These are phyloP conservation scores for Bettongia penicillata DNA, from an alignment of 2,113 vertebrate genomes.

Conservation along the genomic window DNA sequence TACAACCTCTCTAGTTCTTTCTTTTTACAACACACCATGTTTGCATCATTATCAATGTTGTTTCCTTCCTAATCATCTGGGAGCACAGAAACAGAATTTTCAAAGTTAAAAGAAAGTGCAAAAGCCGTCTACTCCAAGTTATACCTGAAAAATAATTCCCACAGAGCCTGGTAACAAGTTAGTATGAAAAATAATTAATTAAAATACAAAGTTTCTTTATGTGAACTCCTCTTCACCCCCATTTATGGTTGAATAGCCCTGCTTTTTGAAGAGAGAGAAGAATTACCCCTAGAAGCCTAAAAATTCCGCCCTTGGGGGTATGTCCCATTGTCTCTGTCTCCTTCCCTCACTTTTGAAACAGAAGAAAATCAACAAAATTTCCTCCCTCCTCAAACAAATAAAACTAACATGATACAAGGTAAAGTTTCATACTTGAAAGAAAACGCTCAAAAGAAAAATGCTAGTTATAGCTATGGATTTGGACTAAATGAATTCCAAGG, in stretches of 20 bases:
- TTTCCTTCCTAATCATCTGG: not conserved
- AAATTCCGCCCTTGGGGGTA: not conserved
- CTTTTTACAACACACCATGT: not conserved
- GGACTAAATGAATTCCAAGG: not conserved
- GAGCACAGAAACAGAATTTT: not conserved
- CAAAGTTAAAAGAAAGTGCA: not conserved
- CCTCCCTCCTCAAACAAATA: not conserved
- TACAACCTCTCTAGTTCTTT: not conserved
- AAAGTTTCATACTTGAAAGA: not conserved
- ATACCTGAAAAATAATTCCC: not conserved
- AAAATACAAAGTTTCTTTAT: not conserved
- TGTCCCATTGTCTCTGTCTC: not conserved
- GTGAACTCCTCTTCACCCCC: not conserved
- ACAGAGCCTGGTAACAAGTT: not conserved
- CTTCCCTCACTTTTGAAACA: not conserved
- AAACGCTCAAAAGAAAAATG: not conserved
- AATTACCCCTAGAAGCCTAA: not conserved
- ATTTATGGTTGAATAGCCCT: not conserved
- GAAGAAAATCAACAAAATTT: not conserved
- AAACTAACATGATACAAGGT: not conserved
- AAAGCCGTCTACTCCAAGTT: not conserved
- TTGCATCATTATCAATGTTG: not conserved
- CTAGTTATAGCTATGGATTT: not conserved
- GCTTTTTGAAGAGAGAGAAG: not conserved
- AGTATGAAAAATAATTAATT: not conserved